phyloP scores from a whole-genome alignment of 2,113 vertebrate genomes.

The Herpailurus yagouaroundi region DNA sequence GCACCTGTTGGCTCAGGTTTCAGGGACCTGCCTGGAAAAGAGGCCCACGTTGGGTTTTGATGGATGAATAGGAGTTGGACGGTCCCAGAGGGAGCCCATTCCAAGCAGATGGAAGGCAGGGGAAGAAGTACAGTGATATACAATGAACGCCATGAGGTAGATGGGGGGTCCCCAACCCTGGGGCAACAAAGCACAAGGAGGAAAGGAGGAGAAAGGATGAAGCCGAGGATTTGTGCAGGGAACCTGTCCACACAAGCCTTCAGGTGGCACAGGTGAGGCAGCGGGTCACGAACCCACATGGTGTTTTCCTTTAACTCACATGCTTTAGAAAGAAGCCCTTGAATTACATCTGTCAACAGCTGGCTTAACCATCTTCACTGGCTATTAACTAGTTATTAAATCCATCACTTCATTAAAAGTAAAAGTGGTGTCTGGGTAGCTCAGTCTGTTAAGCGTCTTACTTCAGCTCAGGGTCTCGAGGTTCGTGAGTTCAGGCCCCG shows the following conservation, averaged over 20 bases:
- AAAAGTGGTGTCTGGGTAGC: too few relatives aligned
- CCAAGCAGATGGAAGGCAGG: background rate
- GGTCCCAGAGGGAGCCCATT: too few relatives aligned
- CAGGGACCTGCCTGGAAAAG: background rate
- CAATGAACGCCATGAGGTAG: fast-evolving
- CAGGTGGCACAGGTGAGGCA: background rate
- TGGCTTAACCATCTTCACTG: background rate
- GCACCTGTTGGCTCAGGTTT: background rate
- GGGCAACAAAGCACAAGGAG: too few relatives aligned
- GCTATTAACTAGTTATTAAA: background rate
- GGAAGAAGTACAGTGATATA: background rate
- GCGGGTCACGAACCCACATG: fast-evolving
- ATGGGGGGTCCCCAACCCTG: background rate
- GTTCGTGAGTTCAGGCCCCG: too few relatives aligned
- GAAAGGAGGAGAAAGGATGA: background rate
- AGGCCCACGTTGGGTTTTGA: background rate
- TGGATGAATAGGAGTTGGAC: background rate
- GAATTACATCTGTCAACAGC: background rate
- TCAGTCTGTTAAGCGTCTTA: too few relatives aligned
- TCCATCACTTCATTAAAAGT: background rate
- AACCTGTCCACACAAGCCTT: background rate
- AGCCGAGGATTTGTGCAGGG: too few relatives aligned
- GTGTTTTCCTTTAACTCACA: background rate
- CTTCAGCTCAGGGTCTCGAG: too few relatives aligned
- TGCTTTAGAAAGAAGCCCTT: background rate